Percentiles rank a stretch among this genome's conserved stretches.
Conservation (phyloP, 1,140 invertebrate genomes). For the Cotesia typhae region DNA sequence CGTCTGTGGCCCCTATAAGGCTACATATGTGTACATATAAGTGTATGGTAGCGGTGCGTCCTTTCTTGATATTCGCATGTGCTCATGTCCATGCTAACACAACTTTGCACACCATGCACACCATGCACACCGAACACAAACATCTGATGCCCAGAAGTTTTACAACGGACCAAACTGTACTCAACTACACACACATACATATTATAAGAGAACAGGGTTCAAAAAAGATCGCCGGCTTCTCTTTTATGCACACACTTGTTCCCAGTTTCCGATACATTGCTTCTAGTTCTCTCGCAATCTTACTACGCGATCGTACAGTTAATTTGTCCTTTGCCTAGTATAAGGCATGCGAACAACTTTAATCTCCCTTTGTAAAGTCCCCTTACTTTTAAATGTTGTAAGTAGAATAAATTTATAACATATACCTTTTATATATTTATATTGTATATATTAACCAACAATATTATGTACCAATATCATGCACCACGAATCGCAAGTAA, state of each 20-base stretch:
- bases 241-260: slow-evolving; percentile 19
- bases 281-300: slow-evolving; percentile 23
- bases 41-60: neutral
- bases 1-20: slow-evolving; percentile 45
- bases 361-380: neutral
- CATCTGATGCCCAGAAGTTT: neutral
- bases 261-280: slow-evolving; percentile 16
- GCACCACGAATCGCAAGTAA: no score
- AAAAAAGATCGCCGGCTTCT: neutral
- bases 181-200: no score
- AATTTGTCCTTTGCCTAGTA: slow-evolving; percentile 22
- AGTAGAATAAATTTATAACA: no score
- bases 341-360: neutral
- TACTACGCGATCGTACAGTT: slow-evolving; percentile 24
- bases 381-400: no score
- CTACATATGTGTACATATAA: slow-evolving; percentile 29
- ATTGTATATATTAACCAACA: no score
- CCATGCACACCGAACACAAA: neutral
- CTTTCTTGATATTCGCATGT: neutral
- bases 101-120: neutral
- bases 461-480: no score
- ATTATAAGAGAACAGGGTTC: no score
- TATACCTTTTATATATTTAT: no score
- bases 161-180: no score
- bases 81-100: no score